Conservation (phyloP, 2,113 vertebrate species). For the Eudyptes chrysolophus region DNA sequence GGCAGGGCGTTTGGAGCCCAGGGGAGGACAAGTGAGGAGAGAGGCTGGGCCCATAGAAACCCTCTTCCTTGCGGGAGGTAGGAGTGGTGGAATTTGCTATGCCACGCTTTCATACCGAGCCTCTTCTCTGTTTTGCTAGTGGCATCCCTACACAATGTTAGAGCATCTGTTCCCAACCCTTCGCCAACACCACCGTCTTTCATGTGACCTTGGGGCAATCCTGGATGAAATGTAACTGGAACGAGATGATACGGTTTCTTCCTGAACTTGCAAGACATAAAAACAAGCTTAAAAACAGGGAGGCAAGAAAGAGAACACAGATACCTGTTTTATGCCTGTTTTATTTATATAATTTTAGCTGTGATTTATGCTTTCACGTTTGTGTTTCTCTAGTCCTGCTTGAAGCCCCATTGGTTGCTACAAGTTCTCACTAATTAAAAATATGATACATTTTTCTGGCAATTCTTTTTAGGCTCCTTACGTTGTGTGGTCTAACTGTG, state of each 20-base stretch:
- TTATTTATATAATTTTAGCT: neutral
- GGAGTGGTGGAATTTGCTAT: constrained; percentile 45
- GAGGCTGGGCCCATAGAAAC: constrained; percentile 16
- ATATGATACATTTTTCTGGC: neutral
- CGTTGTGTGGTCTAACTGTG: neutral
- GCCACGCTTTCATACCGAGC: neutral
- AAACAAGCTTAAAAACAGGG: neutral
- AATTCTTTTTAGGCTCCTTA: neutral
- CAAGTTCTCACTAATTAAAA: neutral
- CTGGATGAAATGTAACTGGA: neutral
- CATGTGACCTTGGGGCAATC: neutral
- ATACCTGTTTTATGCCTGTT: neutral
- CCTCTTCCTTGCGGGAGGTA: constrained; percentile 29
- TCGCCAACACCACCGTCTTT: neutral
- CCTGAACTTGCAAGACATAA: neutral
- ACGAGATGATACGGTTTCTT: neutral
- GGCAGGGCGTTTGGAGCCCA: constrained; percentile 23
- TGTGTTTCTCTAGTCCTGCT: neutral
- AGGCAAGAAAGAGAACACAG: neutral
- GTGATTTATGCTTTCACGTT: neutral
- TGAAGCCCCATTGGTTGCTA: neutral
- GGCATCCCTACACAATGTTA: neutral
- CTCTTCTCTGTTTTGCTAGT: neutral
- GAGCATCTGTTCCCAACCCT: neutral
- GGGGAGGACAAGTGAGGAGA: constrained; percentile 27